Evolutionary conservation across 2,113 vertebrate genomes (phyloP).

Genomic region (Amblyornis subalaris): DNA sequence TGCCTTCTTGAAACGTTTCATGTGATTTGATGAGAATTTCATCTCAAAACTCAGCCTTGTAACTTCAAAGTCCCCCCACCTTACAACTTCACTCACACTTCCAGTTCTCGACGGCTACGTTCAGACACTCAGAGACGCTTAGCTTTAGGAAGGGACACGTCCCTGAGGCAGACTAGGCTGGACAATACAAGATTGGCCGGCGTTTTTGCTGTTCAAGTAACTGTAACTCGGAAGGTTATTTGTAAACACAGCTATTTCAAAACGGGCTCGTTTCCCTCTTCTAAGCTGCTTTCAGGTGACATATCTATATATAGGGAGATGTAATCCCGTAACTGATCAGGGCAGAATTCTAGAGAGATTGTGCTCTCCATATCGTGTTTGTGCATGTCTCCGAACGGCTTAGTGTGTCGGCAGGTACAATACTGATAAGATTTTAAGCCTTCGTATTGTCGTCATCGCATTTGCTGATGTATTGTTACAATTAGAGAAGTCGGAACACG

Average conservation of each 20-base stretch:
- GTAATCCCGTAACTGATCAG: not conserved
- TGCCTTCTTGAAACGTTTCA: conserved; percentile 53
- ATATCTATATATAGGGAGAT: not conserved
- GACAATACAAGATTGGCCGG: not conserved
- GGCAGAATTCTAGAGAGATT: not conserved
- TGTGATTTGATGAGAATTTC: conserved; percentile 67
- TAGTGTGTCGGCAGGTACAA: not conserved
- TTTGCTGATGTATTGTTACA: not conserved
- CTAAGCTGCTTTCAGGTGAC: not conserved
- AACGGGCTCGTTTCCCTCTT: not conserved
- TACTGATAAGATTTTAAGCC: not conserved
- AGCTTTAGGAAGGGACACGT: not conserved
- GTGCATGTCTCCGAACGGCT: not conserved
- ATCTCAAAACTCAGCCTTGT: not conserved
- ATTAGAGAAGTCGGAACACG: not conserved
- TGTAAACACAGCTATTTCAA: not conserved
- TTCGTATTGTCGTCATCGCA: not conserved
- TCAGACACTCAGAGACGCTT: not conserved
- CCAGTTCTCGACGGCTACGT: not conserved
- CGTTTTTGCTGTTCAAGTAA: not conserved
- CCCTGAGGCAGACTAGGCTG: not conserved
- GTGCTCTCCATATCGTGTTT: not conserved
- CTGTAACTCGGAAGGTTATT: not conserved
- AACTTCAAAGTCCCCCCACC: not conserved
- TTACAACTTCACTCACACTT: conserved; percentile 1